Percentiles rank a stretch among this genome's conserved stretches.
phyloP scores from a whole-genome alignment of 2,113 vertebrate genomes.

The Martes martes region DNA sequence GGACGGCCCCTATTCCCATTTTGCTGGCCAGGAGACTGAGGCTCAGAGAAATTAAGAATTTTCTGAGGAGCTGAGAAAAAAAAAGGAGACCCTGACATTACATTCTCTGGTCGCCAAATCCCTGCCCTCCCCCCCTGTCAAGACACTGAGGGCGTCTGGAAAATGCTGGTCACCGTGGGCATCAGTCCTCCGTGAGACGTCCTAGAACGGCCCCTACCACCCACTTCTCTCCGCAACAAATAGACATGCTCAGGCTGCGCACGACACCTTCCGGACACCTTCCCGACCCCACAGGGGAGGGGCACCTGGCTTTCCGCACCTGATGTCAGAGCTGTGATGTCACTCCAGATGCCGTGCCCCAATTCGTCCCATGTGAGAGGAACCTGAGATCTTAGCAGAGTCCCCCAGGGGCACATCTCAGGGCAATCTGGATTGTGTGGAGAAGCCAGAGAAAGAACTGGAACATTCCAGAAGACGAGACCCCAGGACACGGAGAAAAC shows the following conservation, averaged over 20 bases:
- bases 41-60: neutral
- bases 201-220: neutral
- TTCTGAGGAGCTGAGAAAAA: neutral
- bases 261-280: neutral
- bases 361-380: neutral
- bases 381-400: neutral
- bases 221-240: neutral
- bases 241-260: neutral
- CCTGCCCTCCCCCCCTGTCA: neutral
- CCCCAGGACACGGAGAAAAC: neutral
- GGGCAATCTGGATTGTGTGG: neutral
- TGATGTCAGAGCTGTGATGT: neutral
- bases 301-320: neutral
- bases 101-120: neutral
- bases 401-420: neutral
- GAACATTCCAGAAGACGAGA: neutral
- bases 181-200: fast-evolving
- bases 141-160: neutral
- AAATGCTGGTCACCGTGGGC: neutral
- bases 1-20: neutral
- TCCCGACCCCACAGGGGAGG: neutral
- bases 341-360: no score
- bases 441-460: neutral
- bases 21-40: neutral
- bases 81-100: neutral